Evolutionary conservation across 2,113 vertebrate species (phyloP).

Genomic region (Butastur rufipennis): DNA sequence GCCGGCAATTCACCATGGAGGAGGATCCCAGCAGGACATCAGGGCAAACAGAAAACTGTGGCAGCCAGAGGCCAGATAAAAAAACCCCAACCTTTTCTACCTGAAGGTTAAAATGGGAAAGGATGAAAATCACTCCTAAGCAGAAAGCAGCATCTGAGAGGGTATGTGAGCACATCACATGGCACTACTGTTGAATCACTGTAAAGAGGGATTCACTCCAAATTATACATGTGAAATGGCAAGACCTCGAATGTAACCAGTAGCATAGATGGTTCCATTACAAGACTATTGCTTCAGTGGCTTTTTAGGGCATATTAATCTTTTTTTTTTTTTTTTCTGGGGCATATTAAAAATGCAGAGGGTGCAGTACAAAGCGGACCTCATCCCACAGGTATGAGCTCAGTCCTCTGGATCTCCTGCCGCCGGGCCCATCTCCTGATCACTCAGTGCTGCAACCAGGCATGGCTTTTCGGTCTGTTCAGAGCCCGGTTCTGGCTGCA

Average conservation of each 20-base stretch:
- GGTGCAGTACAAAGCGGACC: neutral
- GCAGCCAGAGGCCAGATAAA: neutral
- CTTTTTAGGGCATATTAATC: neutral
- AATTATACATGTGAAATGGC: neutral
- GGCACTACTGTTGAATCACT: neutral
- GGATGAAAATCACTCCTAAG: neutral
- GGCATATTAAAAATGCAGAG: neutral
- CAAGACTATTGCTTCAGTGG: neutral
- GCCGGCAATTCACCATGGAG: neutral
- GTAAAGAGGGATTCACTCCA: neutral
- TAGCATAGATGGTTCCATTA: neutral
- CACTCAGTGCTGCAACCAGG: fast-evolving
- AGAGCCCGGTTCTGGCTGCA: neutral
- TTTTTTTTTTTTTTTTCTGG: neutral
- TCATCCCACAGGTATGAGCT: neutral
- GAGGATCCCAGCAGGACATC: neutral
- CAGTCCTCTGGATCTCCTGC: neutral
- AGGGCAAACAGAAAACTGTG: neutral
- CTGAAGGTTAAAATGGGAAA: neutral
- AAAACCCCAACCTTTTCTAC: neutral
- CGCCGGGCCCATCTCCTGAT: neutral
- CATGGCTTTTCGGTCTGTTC: neutral
- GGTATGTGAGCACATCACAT: neutral
- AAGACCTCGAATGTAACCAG: neutral
- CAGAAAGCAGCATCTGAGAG: neutral